These are phyloP conservation scores for Agrypnia vestita DNA, from an alignment of 1,140 invertebrate species.

Conservation along the genomic window DNA sequence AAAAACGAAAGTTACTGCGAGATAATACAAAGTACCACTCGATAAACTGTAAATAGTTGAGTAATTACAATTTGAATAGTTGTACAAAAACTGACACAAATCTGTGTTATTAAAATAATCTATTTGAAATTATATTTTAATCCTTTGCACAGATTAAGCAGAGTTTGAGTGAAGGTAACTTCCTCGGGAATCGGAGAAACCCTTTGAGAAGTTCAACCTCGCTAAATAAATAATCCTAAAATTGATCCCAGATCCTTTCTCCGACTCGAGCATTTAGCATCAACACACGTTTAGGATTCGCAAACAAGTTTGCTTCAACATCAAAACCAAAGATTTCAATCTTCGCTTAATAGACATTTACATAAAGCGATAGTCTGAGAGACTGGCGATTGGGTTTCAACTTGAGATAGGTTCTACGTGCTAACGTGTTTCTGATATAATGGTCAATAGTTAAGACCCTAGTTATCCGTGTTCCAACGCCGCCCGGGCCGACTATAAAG, in stretches of 20 bases:
- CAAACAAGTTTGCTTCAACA: slow-evolving; percentile 32
- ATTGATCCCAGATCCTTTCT: slow-evolving; percentile 25
- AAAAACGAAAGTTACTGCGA: too few species aligned
- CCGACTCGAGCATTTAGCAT: slow-evolving; percentile 9
- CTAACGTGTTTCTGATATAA: slow-evolving; percentile 38
- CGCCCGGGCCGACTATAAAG: slow-evolving; percentile 36
- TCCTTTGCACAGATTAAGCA: not conserved
- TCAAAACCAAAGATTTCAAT: slow-evolving; percentile 46
- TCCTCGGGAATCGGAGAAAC: not conserved
- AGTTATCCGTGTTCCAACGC: slow-evolving; percentile 20
- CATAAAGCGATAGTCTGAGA: slow-evolving; percentile 32
- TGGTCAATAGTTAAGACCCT: slow-evolving; percentile 34
- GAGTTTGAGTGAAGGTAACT: not conserved
- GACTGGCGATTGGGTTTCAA: slow-evolving; percentile 9
- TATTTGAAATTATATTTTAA: too few species aligned
- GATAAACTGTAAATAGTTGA: too few species aligned
- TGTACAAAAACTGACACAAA: too few species aligned
- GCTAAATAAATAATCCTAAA: not conserved
- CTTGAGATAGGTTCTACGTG: slow-evolving; percentile 41
- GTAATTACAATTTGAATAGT: too few species aligned
- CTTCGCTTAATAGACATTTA: slow-evolving; percentile 45
- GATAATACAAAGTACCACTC: too few species aligned
- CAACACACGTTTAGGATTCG: slow-evolving; percentile 11
- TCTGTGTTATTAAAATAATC: too few species aligned
- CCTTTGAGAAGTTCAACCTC: not conserved